phyloP scores from a whole-genome alignment of 2,888 invertebrate species.

The Xestia sexstrigata region DNA sequence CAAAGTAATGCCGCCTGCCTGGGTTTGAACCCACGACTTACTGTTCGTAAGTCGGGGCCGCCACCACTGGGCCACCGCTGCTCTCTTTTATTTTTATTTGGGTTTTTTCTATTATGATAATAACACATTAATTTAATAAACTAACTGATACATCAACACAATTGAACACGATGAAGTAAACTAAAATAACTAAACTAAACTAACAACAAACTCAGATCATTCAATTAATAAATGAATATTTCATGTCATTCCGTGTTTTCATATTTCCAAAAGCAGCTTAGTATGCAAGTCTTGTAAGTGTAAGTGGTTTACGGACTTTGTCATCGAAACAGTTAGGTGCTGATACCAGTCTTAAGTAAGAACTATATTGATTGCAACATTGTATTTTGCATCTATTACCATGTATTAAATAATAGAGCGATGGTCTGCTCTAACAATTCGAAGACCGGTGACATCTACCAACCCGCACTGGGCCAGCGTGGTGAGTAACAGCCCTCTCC shows the following conservation, averaged over 20 bases:
- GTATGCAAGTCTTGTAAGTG: constrained; percentile 22
- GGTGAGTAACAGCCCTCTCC: neutral
- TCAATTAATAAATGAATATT: neutral
- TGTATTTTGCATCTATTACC: neutral
- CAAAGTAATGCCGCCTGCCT: too few relatives aligned
- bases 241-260: neutral
- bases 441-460: neutral
- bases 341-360: constrained; percentile 12
- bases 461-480: neutral
- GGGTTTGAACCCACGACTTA: too few relatives aligned
- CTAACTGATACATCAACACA: too few relatives aligned
- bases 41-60: too few relatives aligned
- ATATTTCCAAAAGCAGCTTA: neutral
- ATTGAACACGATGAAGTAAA: too few relatives aligned
- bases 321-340: neutral
- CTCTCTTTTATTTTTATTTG: too few relatives aligned
- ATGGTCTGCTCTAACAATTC: neutral
- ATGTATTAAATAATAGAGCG: neutral
- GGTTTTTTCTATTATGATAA: too few relatives aligned
- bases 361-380: neutral
- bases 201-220: neutral
- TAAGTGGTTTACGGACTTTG: constrained; percentile 17
- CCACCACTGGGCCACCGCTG: too few relatives aligned
- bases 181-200: too few relatives aligned
- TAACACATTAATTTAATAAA: too few relatives aligned